Evolutionary conservation across 2,888 invertebrate genomes (phyloP), one percentile per base, ranked within the genome.

Genomic region (Antheraea assamensis): DNA sequence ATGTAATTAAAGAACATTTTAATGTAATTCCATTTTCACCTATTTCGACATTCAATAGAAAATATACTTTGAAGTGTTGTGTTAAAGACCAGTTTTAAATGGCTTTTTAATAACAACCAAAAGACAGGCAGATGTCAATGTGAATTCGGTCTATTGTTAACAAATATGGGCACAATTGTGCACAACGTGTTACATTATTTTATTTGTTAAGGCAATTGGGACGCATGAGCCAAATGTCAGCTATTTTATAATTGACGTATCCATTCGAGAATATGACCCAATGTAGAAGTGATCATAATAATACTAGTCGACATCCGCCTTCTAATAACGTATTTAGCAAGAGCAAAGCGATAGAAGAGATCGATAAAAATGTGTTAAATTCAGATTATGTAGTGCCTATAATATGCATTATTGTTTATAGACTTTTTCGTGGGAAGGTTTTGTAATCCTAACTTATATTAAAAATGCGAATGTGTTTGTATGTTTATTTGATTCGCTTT

Each of bases 141-240:
- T 85, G 82, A 83, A 86, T 85, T 84, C 81, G 86, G 85, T 78
- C 90, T 80, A 91, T 94, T 94, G 94, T 94, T 90, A 91, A 90
- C 92, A 92, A 92, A 92, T 92, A 91, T 87, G 89, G 88, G 88
- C 89, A 92, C 93, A 92, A 93, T 91, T 88, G 90, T 80, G 86
- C 87, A 93, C 92, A 93, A 93, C 89, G 87, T 83, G 82, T 82
- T 83, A 88, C 89, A 89, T 90, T 90, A 92, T 91, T 90, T 89
- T 89, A 90, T 92, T 92, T 88, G 85, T 86, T 79, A 78, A 87
- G 87, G 88, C 90, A 85, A 89, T 87, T 88, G 83, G 83, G 79
- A 81, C 80, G 83, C 85, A 82, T 76, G 83, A 82, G 87, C 91
- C 94, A 93, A 93, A 92, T 93, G 93, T 91, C 91, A 85, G 84